Conservation (phyloP, 1,140 invertebrate genomes). For the Semibalanus balanoides region DNA sequence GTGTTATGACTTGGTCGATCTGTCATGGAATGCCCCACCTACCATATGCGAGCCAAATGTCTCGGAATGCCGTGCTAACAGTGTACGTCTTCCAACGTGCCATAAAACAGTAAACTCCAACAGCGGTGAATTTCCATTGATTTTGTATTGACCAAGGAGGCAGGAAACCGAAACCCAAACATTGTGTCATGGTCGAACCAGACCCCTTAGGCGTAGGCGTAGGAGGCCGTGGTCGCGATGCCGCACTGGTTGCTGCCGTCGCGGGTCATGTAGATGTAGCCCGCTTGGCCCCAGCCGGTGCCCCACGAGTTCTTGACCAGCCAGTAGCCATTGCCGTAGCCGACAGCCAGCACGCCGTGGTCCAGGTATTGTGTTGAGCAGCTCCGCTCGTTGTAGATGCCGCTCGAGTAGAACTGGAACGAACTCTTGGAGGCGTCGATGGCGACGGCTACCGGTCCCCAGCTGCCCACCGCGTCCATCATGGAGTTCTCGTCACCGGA, state of each 20-base stretch:
- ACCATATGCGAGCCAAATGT: too few relatives aligned
- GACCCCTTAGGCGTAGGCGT: too few relatives aligned
- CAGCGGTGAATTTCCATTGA: too few relatives aligned
- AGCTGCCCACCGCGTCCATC: constrained; percentile 63
- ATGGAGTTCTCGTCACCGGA: constrained; percentile 52
- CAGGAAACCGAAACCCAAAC: too few relatives aligned
- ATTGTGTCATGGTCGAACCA: too few relatives aligned
- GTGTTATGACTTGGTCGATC: too few relatives aligned
- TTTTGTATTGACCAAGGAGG: too few relatives aligned
- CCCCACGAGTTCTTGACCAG: constrained; percentile 40
- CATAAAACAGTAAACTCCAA: too few relatives aligned
- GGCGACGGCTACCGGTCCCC: constrained; percentile 67
- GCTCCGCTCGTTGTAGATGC: constrained; percentile 49
- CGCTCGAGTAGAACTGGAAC: constrained; percentile 63
- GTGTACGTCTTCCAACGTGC: too few relatives aligned
- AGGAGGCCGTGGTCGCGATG: constrained; percentile 15
- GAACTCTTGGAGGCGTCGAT: constrained; percentile 73
- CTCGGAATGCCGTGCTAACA: too few relatives aligned
- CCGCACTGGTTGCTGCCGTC: constrained; percentile 32
- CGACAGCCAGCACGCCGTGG: constrained; percentile 29
- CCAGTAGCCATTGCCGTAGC: constrained; percentile 37
- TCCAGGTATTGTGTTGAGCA: constrained; percentile 53
- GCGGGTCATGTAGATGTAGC: constrained; percentile 38
- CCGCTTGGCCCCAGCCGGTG: constrained; percentile 36
- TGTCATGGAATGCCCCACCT: too few relatives aligned